Percentiles rank a stretch among this genome's conserved stretches.
These are phyloP conservation scores for Sphaeramia orbicularis DNA, from an alignment of 2,797 vertebrate genomes.

Conservation along the genomic window DNA sequence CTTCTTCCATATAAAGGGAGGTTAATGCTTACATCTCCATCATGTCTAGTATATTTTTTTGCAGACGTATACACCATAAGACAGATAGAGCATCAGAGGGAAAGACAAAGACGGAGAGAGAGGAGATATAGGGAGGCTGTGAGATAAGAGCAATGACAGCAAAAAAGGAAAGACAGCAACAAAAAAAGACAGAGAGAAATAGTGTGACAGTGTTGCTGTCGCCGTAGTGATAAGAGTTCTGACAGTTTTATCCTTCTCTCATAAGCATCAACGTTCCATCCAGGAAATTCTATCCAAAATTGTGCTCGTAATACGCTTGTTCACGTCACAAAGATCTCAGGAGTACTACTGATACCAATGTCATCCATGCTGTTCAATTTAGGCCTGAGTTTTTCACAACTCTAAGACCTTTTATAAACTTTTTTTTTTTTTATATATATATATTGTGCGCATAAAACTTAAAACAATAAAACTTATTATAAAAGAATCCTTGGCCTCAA, in stretches of 20 bases:
- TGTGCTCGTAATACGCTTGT: constrained; percentile 18
- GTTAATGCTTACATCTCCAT: constrained; percentile 63
- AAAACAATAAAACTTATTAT: background rate
- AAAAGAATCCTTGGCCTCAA: background rate
- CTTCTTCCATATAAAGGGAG: constrained; percentile 54
- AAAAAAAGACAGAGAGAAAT: constrained; percentile 14
- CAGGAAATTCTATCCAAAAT: constrained; percentile 45
- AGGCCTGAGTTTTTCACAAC: background rate
- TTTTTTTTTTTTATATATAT: too few species aligned
- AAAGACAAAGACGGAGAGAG: constrained; percentile 35
- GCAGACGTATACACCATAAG: constrained; percentile 23
- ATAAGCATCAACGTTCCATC: constrained; percentile 18
- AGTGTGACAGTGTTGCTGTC: constrained; percentile 20
- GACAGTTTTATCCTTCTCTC: constrained; percentile 30
- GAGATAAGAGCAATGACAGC: constrained; percentile 39
- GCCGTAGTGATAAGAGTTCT: constrained; percentile 30
- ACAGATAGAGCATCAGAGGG: constrained; percentile 32
- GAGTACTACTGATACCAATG: constrained; percentile 8
- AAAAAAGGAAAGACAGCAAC: constrained; percentile 7
- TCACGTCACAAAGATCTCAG: constrained; percentile 11
- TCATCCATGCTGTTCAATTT: constrained; percentile 3
- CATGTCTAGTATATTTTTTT: constrained; percentile 42
- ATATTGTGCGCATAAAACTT: background rate
- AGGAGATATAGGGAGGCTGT: constrained; percentile 18
- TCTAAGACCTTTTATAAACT: background rate